These are phyloP conservation scores for Ceratoteleas bidentatus DNA, from an alignment of 1,140 invertebrate genomes.

Conservation along the genomic window DNA sequence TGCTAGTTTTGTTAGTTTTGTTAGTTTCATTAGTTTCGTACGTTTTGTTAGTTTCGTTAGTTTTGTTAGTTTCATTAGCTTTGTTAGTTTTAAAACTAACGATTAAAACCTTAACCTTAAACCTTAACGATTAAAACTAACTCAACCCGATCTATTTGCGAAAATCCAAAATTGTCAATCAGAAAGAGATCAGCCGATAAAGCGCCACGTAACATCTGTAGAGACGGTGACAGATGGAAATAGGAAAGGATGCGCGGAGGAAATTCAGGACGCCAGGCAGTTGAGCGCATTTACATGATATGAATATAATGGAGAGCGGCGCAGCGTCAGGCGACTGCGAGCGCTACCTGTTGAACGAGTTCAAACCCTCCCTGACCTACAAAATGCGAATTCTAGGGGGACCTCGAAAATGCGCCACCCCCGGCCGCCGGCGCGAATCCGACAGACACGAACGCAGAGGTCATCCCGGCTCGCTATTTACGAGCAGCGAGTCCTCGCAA, in stretches of 20 bases:
- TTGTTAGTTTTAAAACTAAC: too few relatives aligned
- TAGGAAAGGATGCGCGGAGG: slow-evolving; percentile 52
- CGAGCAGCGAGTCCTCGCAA: neutral
- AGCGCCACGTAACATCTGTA: neutral
- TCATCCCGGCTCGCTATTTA: slow-evolving; percentile 11
- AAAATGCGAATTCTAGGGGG: slow-evolving; percentile 42
- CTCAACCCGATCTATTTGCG: too few relatives aligned
- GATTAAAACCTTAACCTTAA: too few relatives aligned
- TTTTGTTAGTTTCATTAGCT: too few relatives aligned
- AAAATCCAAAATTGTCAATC: too few relatives aligned
- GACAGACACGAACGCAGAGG: neutral
- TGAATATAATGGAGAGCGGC: slow-evolving; percentile 81
- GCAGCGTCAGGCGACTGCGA: slow-evolving; percentile 67
- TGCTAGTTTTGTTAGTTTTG: too few relatives aligned
- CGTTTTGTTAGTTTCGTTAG: too few relatives aligned
- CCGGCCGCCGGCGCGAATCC: neutral
- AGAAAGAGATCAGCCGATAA: too few relatives aligned
- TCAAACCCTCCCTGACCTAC: slow-evolving; percentile 76
- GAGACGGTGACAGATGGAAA: slow-evolving; percentile 1
- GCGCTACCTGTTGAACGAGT: slow-evolving; percentile 80
- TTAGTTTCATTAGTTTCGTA: too few relatives aligned
- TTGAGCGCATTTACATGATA: slow-evolving; percentile 80
- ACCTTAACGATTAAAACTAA: too few relatives aligned
- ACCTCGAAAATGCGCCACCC: slow-evolving; percentile 34
- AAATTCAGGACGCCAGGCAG: slow-evolving; percentile 68